Percentiles rank a stretch among this genome's conserved stretches.
Conservation (phyloP, 1,140 invertebrate species). For the Caenorhabditis remanei region DNA sequence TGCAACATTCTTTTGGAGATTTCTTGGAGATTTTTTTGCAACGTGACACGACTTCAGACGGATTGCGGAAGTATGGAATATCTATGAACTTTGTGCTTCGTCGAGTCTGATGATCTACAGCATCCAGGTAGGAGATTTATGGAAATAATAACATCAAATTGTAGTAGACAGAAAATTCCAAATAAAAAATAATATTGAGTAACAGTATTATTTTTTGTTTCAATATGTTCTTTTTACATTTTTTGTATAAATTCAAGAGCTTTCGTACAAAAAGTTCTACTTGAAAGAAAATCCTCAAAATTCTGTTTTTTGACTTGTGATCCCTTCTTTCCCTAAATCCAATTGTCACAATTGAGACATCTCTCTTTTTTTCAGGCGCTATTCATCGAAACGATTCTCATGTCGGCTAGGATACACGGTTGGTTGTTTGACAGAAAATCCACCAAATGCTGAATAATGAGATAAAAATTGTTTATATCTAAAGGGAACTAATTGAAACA, state of each 20-base stretch:
- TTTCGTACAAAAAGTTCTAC: background rate
- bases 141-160: too few relatives aligned
- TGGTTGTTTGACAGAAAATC: background rate
- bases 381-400: conserved; percentile 54
- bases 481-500: too few relatives aligned
- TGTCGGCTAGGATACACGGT: conserved; percentile 52
- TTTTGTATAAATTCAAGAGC: too few relatives aligned
- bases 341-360: conserved; percentile 31
- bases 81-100: background rate
- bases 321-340: background rate
- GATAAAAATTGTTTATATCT: too few relatives aligned
- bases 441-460: too few relatives aligned
- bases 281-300: background rate
- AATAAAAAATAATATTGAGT: too few relatives aligned
- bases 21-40: background rate
- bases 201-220: too few relatives aligned
- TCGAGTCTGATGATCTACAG: conserved; percentile 10
- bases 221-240: too few relatives aligned
- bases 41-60: background rate
- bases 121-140: background rate
- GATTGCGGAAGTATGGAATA: background rate
- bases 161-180: too few relatives aligned
- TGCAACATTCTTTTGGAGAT: background rate
- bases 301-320: background rate
- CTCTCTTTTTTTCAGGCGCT: conserved; percentile 38